Conservation (phyloP, 2,113 vertebrate species). For the Atrichornis clamosus region DNA sequence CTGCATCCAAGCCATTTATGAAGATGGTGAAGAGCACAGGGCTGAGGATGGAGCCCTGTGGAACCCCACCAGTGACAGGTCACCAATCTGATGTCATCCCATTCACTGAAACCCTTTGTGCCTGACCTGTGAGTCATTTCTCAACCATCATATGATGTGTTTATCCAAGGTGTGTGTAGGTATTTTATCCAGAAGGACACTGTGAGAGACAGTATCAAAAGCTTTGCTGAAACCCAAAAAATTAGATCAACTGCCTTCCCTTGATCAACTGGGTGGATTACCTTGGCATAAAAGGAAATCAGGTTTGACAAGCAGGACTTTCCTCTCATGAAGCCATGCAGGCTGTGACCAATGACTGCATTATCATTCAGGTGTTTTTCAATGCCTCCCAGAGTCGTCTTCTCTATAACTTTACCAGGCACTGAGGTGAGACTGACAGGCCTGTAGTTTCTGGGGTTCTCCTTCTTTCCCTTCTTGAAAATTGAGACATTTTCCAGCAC, state of each 20-base stretch:
- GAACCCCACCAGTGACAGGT: too few species aligned
- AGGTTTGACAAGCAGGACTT: not conserved
- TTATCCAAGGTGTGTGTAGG: not conserved
- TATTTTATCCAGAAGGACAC: not conserved
- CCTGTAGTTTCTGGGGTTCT: not conserved
- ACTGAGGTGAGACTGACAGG: not conserved
- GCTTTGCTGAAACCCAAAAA: not conserved
- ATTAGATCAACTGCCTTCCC: not conserved
- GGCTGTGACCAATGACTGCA: not conserved
- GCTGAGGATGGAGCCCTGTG: not conserved
- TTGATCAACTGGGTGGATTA: not conserved
- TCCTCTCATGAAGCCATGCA: not conserved
- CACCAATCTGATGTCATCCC: not conserved
- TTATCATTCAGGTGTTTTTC: not conserved
- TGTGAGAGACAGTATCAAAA: not conserved
- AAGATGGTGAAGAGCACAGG: not conserved
- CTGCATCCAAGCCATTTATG: too few species aligned
- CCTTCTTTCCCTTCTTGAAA: not conserved
- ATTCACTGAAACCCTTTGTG: not conserved
- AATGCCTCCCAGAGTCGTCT: not conserved
- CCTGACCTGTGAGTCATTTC: not conserved
- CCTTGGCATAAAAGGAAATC: not conserved
- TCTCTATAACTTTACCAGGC: not conserved
- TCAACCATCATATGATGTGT: not conserved
- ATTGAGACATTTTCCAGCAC: not conserved